A percentile compares a stretch with the other conserved stretches of the same genome.
Conservation (phyloP, 30 jellyfish, hydroid and myxozoan species). For the Nemopilema nomurai region DNA sequence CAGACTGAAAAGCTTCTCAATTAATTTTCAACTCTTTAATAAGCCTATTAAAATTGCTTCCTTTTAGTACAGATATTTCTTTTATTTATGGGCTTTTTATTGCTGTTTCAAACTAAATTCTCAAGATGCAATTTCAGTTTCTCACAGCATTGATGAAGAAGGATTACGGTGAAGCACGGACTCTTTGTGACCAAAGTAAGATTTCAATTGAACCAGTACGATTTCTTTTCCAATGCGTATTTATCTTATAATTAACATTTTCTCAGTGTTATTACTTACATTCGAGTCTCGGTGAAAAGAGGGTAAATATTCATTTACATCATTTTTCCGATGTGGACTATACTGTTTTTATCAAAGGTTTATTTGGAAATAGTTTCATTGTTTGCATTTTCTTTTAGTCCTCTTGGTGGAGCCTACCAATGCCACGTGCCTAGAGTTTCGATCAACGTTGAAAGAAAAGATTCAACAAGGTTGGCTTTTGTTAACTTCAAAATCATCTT, state of each 20-base stretch:
- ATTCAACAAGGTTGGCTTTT: constrained; percentile 31
- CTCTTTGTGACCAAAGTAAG: constrained; percentile 52
- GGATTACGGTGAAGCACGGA: constrained; percentile 55
- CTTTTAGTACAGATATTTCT: too few species aligned
- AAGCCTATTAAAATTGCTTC: too few species aligned
- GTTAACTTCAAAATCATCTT: too few species aligned
- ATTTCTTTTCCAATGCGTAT: not conserved
- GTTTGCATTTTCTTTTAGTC: constrained; percentile 35
- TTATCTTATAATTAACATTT: not conserved
- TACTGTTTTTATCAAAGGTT: too few species aligned
- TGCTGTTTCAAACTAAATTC: too few species aligned
- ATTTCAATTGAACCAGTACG: too few species aligned
- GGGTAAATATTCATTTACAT: not conserved
- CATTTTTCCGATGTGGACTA: too few species aligned
- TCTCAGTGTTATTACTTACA: not conserved
- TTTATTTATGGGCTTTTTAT: too few species aligned
- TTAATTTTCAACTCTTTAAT: too few species aligned
- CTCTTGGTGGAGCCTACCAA: constrained; percentile 70
- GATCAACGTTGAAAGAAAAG: constrained; percentile 42
- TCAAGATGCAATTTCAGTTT: constrained; percentile 14
- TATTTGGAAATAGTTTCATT: too few species aligned
- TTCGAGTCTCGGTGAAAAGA: too few species aligned
- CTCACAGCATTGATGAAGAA: constrained; percentile 66
- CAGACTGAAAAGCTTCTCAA: too few species aligned
- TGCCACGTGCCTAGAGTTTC: constrained; percentile 71